Conservation (phyloP, 1,140 invertebrate genomes). For the Hylaeus anthracinus region DNA sequence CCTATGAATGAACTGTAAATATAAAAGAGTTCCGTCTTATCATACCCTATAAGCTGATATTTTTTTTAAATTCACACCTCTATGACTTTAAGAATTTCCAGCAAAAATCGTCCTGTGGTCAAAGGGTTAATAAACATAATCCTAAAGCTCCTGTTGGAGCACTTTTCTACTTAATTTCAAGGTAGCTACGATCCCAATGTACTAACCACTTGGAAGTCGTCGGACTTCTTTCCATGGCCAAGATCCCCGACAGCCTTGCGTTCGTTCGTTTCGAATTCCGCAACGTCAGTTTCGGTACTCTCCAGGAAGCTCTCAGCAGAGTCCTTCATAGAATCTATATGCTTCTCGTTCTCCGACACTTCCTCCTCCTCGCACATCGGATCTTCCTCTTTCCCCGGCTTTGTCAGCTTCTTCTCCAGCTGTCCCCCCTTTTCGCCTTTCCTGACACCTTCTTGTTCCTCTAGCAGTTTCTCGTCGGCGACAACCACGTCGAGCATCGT, state of each 20-base stretch:
- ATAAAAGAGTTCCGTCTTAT: too few relatives aligned
- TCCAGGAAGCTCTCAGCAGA: slow-evolving; percentile 44
- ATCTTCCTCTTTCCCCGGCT: slow-evolving; percentile 21
- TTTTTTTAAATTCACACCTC: too few relatives aligned
- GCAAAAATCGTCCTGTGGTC: too few relatives aligned
- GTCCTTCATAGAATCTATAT: slow-evolving; percentile 32
- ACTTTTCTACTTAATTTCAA: too few relatives aligned
- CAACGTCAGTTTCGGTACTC: slow-evolving; percentile 48
- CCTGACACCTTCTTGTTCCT: slow-evolving; percentile 43
- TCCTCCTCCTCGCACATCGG: slow-evolving; percentile 44
- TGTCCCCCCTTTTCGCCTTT: slow-evolving; percentile 32
- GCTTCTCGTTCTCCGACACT: slow-evolving; percentile 42
- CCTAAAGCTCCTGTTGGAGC: too few relatives aligned
- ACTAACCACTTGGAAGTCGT: slow-evolving; percentile 72
- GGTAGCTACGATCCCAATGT: neutral
- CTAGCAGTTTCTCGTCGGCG: slow-evolving; percentile 34
- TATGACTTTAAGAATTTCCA: too few relatives aligned
- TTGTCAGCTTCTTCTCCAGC: neutral
- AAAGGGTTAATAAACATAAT: too few relatives aligned
- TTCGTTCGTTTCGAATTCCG: slow-evolving; percentile 14
- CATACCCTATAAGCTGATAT: too few relatives aligned
- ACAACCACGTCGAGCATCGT: slow-evolving; percentile 57
- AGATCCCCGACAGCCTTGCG: slow-evolving; percentile 37
- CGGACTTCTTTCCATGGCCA: slow-evolving; percentile 58
- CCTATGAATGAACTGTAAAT: too few relatives aligned